A percentile compares a stretch with the other conserved stretches of the same genome.
Evolutionary conservation across 2,888 invertebrate genomes (phyloP).

Genomic region (Blera fallax): DNA sequence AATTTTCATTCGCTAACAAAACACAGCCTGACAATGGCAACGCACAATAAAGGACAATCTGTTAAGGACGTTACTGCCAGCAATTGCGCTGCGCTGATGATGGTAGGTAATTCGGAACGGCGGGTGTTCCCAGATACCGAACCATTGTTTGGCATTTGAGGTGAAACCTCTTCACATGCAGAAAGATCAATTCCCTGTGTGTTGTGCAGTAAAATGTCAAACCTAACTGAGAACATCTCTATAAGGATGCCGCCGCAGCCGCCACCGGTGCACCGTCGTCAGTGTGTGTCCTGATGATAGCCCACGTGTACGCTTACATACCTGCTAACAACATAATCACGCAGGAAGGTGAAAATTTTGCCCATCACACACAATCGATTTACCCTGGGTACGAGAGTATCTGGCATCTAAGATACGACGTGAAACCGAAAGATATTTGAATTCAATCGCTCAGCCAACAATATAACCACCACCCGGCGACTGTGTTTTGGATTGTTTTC

Average conservation of each 20-base stretch:
- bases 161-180: conserved; percentile 69
- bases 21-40: conserved; percentile 49
- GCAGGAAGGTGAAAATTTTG: conserved; percentile 41
- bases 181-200: conserved; percentile 15
- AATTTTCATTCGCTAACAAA: conserved; percentile 57
- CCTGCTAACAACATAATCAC: conserved; percentile 71
- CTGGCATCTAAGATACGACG: not conserved
- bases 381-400: conserved; percentile 22
- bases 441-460: not conserved
- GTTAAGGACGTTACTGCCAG: conserved; percentile 49
- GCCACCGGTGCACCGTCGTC: conserved; percentile 20
- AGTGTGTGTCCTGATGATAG: conserved; percentile 27
- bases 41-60: conserved; percentile 66
- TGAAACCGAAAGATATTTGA: conserved; percentile 11
- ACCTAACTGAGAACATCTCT: conserved; percentile 62
- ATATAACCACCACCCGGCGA: conserved; percentile 21
- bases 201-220: conserved; percentile 61
- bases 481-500: conserved; percentile 62
- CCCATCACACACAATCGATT: conserved; percentile 36
- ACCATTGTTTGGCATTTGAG: conserved; percentile 71
- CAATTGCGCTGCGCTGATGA: conserved; percentile 67
- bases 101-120: conserved; percentile 70
- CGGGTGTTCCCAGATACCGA: conserved; percentile 70
- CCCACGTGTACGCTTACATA: conserved; percentile 66
- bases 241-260: conserved; percentile 65